phyloP scores from a whole-genome alignment of 2,113 vertebrate genomes.

The Rhipidura dahli region DNA sequence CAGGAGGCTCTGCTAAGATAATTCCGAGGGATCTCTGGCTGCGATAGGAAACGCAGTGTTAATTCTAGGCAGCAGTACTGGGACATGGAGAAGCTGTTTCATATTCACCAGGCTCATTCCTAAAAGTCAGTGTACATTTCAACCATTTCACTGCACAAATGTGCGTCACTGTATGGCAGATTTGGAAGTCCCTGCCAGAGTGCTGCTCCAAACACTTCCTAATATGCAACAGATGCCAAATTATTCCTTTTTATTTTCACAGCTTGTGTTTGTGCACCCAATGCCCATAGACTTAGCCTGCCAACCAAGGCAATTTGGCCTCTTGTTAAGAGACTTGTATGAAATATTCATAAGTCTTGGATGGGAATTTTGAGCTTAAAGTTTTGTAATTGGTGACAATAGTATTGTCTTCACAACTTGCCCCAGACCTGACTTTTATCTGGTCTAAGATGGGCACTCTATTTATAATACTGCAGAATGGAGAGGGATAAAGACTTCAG shows the following conservation, averaged over 20 bases:
- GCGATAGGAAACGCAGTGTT: background rate
- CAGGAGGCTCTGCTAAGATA: background rate
- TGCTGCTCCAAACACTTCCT: conserved; percentile 26
- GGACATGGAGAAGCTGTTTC: conserved; percentile 18
- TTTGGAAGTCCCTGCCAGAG: conserved; percentile 15
- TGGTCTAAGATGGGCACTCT: background rate
- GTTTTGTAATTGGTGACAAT: background rate
- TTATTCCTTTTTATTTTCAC: conserved; percentile 59
- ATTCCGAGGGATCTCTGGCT: background rate
- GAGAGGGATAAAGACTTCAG: background rate
- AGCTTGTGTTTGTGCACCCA: conserved; percentile 54
- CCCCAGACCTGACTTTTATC: background rate
- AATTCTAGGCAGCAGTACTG: background rate
- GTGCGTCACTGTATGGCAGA: background rate
- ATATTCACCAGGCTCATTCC: conserved; percentile 8
- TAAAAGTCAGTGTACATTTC: conserved; percentile 17
- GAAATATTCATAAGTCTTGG: conserved; percentile 42
- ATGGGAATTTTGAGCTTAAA: background rate
- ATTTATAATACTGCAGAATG: background rate
- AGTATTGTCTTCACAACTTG: background rate
- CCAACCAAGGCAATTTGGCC: conserved; percentile 45
- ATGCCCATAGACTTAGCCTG: conserved; percentile 13
- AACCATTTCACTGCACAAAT: background rate
- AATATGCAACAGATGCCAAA: conserved; percentile 48
- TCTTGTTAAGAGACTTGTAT: conserved; percentile 4